Conservation (phyloP, 2,888 invertebrate species). For the Diabrotica balteata region DNA sequence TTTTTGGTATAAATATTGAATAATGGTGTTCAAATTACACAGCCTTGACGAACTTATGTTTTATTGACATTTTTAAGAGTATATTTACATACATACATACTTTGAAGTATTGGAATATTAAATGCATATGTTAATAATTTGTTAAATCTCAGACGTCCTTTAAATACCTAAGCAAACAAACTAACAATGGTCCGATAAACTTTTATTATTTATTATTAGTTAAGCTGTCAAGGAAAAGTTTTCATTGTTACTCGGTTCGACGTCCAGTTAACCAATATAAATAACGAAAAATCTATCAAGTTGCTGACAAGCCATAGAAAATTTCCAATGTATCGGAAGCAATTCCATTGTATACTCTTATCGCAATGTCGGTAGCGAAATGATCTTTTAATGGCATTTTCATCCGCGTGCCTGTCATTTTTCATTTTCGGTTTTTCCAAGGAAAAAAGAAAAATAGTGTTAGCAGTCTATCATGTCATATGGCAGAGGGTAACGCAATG, state of each 20-base stretch:
- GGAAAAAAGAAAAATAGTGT: slow-evolving; percentile 13
- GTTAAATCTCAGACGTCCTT: no score
- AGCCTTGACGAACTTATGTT: no score
- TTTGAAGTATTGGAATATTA: no score
- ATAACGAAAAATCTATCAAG: slow-evolving; percentile 25
- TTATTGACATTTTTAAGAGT: no score
- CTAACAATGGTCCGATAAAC: no score
- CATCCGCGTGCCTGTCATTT: slow-evolving; percentile 34
- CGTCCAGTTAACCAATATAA: slow-evolving; percentile 23
- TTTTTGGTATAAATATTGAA: no score
- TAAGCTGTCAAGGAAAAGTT: no score
- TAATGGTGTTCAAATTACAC: no score
- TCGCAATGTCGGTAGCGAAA: slow-evolving; percentile 31
- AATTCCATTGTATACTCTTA: slow-evolving; percentile 34
- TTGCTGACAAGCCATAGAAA: slow-evolving; percentile 29
- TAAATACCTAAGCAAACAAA: no score
- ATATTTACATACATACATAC: no score
- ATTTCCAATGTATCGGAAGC: slow-evolving; percentile 33
- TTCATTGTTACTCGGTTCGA: background rate
- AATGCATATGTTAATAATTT: no score
- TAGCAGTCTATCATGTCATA: slow-evolving; percentile 12
- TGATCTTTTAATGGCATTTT: slow-evolving; percentile 35
- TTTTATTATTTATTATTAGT: no score
- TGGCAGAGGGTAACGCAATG: slow-evolving; percentile 7
- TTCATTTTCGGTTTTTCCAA: slow-evolving; percentile 28